These are phyloP conservation scores for Speoplatyrhinus poulsoni DNA, from an alignment of 2,113 vertebrate genomes.

Conservation along the genomic window DNA sequence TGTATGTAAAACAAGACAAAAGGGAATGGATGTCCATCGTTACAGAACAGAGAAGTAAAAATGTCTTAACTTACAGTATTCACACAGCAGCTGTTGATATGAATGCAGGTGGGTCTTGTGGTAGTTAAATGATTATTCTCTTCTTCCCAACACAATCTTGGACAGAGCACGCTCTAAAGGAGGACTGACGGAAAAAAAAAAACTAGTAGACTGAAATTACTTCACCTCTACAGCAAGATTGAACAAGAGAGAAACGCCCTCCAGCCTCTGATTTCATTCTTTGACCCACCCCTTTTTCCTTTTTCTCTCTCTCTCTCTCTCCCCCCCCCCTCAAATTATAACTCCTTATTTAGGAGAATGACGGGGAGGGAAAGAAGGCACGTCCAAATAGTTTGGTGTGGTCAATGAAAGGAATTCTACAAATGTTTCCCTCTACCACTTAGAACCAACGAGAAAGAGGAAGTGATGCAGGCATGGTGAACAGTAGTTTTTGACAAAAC, in stretches of 20 bases:
- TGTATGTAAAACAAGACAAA: too few relatives aligned
- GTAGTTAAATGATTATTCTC: slow-evolving; percentile 7
- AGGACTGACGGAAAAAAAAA: slow-evolving; percentile 27
- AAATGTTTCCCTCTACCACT: slow-evolving; percentile 65
- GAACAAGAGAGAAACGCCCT: slow-evolving; percentile 40
- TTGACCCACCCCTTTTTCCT: slow-evolving; percentile 48
- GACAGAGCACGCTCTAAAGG: slow-evolving; percentile 21
- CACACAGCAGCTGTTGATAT: slow-evolving; percentile 38
- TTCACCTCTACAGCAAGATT: slow-evolving; percentile 55
- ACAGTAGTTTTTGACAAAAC: slow-evolving; percentile 12
- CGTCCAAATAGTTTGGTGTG: slow-evolving; percentile 61
- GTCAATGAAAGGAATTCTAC: slow-evolving; percentile 70
- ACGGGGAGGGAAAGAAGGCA: slow-evolving; percentile 46
- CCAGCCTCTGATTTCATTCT: slow-evolving; percentile 57
- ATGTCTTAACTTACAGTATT: slow-evolving; percentile 52
- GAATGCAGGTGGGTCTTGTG: slow-evolving; percentile 38
- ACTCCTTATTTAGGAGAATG: slow-evolving; percentile 75
- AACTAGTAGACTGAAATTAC: slow-evolving; percentile 54
- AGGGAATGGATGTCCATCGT: not conserved
- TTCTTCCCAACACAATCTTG: slow-evolving; percentile 45
- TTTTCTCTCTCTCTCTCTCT: slow-evolving; percentile 47
- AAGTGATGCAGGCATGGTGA: slow-evolving; percentile 22
- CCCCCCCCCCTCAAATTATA: slow-evolving; percentile 49
- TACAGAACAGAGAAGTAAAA: not conserved
- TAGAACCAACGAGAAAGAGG: slow-evolving; percentile 27